phyloP scores from a whole-genome alignment of 1,140 invertebrate species.

The Phenacoccus solenopsis region DNA sequence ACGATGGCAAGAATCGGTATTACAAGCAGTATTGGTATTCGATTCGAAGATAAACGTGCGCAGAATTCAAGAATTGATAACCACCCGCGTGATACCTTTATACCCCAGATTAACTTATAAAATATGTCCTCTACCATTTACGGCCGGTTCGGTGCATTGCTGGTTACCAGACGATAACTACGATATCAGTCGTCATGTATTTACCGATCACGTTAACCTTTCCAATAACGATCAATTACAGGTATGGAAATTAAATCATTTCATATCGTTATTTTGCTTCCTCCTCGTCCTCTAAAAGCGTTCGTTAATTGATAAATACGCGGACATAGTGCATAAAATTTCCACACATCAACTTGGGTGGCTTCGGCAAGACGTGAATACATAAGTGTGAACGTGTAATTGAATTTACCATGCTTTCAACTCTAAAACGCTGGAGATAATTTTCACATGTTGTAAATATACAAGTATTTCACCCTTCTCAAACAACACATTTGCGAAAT shows the following conservation, averaged over 20 bases:
- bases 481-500: too few relatives aligned
- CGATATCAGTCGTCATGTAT: constrained; percentile 41
- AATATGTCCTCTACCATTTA: constrained; percentile 31
- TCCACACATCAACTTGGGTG: too few relatives aligned
- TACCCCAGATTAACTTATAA: constrained; percentile 39
- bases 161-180: constrained; percentile 41
- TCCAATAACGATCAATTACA: neutral
- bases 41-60: constrained; percentile 37
- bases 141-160: constrained; percentile 35
- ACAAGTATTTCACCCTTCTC: too few relatives aligned
- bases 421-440: too few relatives aligned
- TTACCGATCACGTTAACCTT: constrained; percentile 22
- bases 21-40: constrained; percentile 39
- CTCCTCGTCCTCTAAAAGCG: too few relatives aligned
- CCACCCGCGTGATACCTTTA: constrained; percentile 35
- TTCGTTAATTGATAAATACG: too few relatives aligned
- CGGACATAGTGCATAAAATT: too few relatives aligned
- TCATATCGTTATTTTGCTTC: too few relatives aligned
- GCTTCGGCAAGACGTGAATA: too few relatives aligned
- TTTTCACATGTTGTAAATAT: too few relatives aligned
- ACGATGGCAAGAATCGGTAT: constrained; percentile 33
- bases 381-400: too few relatives aligned
- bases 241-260: neutral
- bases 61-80: constrained; percentile 36
- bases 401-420: too few relatives aligned